These are phyloP conservation scores for Esox masquinongy DNA, from an alignment of 2,797 vertebrate genomes.

Conservation along the genomic window DNA sequence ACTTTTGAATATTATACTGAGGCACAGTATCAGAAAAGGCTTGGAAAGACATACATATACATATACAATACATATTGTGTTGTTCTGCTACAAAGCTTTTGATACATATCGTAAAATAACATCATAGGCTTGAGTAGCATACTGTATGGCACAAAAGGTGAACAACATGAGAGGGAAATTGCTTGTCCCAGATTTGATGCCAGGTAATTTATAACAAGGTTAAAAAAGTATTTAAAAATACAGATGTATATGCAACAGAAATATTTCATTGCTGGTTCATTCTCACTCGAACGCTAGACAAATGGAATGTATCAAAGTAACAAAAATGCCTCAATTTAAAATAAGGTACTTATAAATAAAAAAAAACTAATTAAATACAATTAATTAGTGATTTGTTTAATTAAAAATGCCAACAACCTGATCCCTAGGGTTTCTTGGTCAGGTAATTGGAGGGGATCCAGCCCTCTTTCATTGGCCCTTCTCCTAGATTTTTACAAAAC, in stretches of 20 bases:
- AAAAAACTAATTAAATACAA: slow-evolving; percentile 63
- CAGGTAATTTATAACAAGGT: slow-evolving; percentile 19
- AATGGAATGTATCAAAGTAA: slow-evolving; percentile 59
- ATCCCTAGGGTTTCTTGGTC: slow-evolving; percentile 88
- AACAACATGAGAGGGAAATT: slow-evolving; percentile 33
- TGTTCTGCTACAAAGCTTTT: slow-evolving; percentile 45
- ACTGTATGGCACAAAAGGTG: slow-evolving; percentile 44
- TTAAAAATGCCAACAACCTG: slow-evolving; percentile 12
- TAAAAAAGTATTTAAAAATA: slow-evolving; percentile 37
- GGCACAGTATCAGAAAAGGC: slow-evolving; percentile 71
- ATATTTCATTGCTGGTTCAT: slow-evolving; percentile 64
- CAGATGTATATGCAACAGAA: slow-evolving; percentile 55
- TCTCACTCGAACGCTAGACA: slow-evolving; percentile 55
- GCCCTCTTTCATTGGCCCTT: slow-evolving; percentile 84
- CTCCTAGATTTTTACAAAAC: slow-evolving; percentile 92
- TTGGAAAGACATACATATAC: slow-evolving; percentile 47
- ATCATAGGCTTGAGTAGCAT: slow-evolving; percentile 53
- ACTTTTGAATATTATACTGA: slow-evolving; percentile 66
- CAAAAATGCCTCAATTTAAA: slow-evolving; percentile 46
- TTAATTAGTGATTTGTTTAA: slow-evolving; percentile 36
- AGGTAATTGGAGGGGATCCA: slow-evolving; percentile 99
- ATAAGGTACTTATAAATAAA: slow-evolving; percentile 76
- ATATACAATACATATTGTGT: slow-evolving; percentile 33
- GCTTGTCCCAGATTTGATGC: slow-evolving; percentile 30
- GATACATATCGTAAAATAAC: slow-evolving; percentile 48